Percentiles rank a stretch among this genome's conserved stretches.
phyloP scores from a whole-genome alignment of 2,797 vertebrate genomes.

The Mallotus villosus region DNA sequence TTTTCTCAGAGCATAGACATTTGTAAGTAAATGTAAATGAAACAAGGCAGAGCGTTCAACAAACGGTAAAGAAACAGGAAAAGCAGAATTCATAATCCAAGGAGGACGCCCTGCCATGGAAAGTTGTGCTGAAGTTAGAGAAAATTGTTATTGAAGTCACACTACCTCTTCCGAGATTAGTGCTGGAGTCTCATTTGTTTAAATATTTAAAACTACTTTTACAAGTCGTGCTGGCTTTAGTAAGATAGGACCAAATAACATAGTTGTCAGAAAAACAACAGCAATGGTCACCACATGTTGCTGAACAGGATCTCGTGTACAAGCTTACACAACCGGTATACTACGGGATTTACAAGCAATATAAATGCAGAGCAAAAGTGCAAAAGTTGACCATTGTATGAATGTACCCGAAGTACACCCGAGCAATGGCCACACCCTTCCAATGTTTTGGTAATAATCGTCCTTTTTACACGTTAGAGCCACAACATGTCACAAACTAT shows the following conservation, averaged over 20 bases:
- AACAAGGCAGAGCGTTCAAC: background rate
- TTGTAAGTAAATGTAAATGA: too few relatives aligned
- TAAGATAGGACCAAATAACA: too few relatives aligned
- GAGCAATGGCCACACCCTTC: slow-evolving; percentile 37
- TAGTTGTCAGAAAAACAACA: too few relatives aligned
- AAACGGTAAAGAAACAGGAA: background rate
- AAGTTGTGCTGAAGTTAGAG: background rate
- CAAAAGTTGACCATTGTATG: background rate
- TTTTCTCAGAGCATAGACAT: background rate
- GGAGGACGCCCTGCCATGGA: background rate
- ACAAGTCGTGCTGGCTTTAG: too few relatives aligned
- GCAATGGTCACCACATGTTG: background rate
- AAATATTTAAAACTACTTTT: too few relatives aligned
- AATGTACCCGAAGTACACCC: slow-evolving; percentile 30
- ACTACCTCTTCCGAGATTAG: background rate
- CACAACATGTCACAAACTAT: slow-evolving; percentile 35
- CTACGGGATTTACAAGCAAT: background rate
- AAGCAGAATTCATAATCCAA: background rate
- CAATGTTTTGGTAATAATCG: background rate
- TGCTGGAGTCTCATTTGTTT: too few relatives aligned
- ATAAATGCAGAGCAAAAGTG: background rate
- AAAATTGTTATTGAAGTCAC: background rate
- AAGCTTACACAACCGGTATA: background rate
- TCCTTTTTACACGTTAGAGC: slow-evolving; percentile 27
- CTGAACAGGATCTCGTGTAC: background rate